Conservation (phyloP, 2,113 vertebrate genomes). For the Setophaga kirtlandii region DNA sequence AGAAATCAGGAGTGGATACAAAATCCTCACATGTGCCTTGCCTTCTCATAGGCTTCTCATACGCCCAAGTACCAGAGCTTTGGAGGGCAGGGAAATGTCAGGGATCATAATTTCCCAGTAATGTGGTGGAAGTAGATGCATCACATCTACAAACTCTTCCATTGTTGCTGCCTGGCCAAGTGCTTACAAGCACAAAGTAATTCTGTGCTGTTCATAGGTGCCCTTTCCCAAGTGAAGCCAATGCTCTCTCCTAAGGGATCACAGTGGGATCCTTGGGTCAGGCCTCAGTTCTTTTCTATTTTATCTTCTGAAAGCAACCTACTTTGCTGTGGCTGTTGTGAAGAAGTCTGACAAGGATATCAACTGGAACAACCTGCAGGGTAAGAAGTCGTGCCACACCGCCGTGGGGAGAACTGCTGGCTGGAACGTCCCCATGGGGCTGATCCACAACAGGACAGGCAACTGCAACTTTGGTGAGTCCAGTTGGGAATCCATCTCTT, state of each 20-base stretch:
- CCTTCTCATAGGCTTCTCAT: neutral
- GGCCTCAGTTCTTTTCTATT: neutral
- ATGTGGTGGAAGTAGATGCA: neutral
- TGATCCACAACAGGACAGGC: slow-evolving; percentile 61
- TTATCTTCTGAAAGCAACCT: slow-evolving; percentile 49
- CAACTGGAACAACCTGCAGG: slow-evolving; percentile 78
- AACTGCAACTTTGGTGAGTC: slow-evolving; percentile 84
- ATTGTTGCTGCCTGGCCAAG: neutral
- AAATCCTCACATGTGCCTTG: neutral
- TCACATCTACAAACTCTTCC: neutral
- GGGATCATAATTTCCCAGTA: neutral
- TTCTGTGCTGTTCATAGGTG: neutral
- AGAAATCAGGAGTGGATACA: neutral
- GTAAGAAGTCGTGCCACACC: slow-evolving; percentile 87
- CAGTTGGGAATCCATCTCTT: neutral
- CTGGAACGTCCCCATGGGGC: slow-evolving; percentile 87
- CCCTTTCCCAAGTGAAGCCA: neutral
- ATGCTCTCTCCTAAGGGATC: neutral
- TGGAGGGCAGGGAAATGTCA: neutral
- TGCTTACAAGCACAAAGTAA: neutral
- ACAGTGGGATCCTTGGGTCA: neutral
- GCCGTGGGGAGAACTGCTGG: slow-evolving; percentile 83
- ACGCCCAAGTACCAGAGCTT: neutral
- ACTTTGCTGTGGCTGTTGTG: slow-evolving; percentile 86
- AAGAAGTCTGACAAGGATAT: slow-evolving; percentile 67